A percentile compares a stretch with the other conserved stretches of the same genome.
phyloP scores from a whole-genome alignment of 2,797 vertebrate species.

The Falco rusticolus region DNA sequence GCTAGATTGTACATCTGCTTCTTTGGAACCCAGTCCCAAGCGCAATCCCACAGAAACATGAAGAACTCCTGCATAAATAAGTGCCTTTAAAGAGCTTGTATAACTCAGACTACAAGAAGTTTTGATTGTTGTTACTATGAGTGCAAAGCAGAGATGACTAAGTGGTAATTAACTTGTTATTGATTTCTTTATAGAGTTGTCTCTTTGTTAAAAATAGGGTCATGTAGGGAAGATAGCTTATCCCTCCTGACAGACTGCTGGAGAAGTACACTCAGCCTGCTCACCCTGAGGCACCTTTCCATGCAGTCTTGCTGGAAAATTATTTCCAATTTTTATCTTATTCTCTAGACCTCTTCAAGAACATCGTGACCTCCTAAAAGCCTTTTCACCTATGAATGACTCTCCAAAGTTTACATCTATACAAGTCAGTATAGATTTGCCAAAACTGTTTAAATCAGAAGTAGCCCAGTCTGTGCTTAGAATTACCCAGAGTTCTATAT shows the following conservation, averaged over 20 bases:
- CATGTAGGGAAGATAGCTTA: background rate
- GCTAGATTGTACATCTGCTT: background rate
- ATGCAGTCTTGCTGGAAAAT: background rate
- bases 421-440: background rate
- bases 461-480: background rate
- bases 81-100: background rate
- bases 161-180: background rate
- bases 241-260: background rate
- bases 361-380: background rate
- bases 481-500: constrained; percentile 27
- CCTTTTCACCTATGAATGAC: background rate
- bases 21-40: background rate
- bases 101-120: background rate
- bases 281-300: background rate
- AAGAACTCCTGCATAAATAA: background rate
- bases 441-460: constrained; percentile 11
- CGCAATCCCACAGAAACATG: background rate
- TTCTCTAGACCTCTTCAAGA: background rate
- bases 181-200: background rate
- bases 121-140: background rate
- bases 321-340: background rate
- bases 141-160: background rate
- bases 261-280: background rate
- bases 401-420: background rate
- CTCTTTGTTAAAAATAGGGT: background rate